A percentile compares a stretch with the other conserved stretches of the same genome.
Evolutionary conservation across 1,140 invertebrate species (phyloP).

Genomic region (Drosophila bifasciata): DNA sequence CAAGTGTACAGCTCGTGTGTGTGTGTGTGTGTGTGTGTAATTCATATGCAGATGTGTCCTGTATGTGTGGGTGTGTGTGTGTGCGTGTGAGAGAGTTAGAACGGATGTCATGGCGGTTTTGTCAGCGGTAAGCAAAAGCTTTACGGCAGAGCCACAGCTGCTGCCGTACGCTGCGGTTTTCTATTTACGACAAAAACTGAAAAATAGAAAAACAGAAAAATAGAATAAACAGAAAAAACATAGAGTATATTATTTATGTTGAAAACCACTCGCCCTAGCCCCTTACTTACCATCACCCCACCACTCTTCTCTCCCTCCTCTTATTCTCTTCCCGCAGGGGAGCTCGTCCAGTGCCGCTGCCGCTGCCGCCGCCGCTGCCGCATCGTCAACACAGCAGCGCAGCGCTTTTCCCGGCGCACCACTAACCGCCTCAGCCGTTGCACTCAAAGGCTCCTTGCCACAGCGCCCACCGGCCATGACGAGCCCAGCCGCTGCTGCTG

Average conservation of each 20-base stretch:
- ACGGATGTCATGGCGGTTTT: conserved; percentile 69
- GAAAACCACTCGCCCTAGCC: neutral
- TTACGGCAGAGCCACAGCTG: conserved; percentile 53
- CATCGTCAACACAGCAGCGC: conserved; percentile 72
- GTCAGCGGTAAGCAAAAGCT: conserved; percentile 62
- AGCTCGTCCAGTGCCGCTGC: conserved; percentile 66
- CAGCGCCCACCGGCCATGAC: conserved; percentile 82
- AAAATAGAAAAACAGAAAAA: conserved; percentile 13
- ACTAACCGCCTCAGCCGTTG: conserved; percentile 76
- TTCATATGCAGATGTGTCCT: conserved; percentile 35
- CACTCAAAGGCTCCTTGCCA: conserved; percentile 75
- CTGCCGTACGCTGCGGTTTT: conserved; percentile 53
- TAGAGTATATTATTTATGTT: neutral
- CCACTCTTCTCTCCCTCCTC: neutral
- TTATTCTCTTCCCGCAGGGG: conserved; percentile 55
- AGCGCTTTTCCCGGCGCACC: conserved; percentile 77
- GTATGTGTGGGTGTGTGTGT: conserved; percentile 9
- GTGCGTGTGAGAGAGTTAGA: conserved; percentile 36
- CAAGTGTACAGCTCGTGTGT: neutral
- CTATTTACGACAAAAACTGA: conserved; percentile 60
- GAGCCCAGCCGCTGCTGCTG: conserved; percentile 83
- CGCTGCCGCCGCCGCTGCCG: conserved; percentile 52
- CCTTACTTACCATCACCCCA: neutral
- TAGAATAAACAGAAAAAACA: neutral
- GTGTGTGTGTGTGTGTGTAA: conserved; percentile 24